phyloP scores from a whole-genome alignment of 2,113 vertebrate species.

The Rhinolophus ferrumequinum region DNA sequence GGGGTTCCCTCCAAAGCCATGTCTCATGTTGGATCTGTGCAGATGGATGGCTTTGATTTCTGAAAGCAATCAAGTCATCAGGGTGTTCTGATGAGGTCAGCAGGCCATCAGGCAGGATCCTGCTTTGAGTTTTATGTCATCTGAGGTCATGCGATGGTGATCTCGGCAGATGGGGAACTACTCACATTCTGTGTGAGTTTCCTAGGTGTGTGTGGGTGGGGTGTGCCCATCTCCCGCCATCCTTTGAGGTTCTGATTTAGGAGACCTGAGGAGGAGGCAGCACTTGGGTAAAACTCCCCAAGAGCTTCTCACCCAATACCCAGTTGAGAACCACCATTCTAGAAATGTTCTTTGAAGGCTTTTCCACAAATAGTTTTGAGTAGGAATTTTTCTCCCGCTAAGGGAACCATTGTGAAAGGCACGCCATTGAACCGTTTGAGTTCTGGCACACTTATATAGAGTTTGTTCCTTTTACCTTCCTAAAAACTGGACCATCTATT shows the following conservation, averaged over 20 bases:
- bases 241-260: not conserved
- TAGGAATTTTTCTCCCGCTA: not conserved
- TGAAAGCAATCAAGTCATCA: not conserved
- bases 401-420: not conserved
- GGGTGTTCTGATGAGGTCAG: not conserved
- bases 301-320: not conserved
- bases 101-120: not conserved
- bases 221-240: not conserved
- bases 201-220: rapidly evolving
- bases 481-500: not conserved
- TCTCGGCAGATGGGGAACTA: not conserved
- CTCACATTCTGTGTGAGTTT: rapidly evolving
- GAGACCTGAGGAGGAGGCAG: not conserved
- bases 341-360: not conserved
- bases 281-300: not conserved
- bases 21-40: not conserved
- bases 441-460: not conserved
- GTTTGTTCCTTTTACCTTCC: not conserved
- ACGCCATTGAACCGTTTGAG: not conserved
- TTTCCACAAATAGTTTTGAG: not conserved
- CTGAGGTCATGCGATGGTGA: not conserved
- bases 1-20: not conserved
- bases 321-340: not conserved
- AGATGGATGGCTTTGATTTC: not conserved
- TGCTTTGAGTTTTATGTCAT: not conserved